These are phyloP conservation scores for Leuciscus idus DNA, from an alignment of 2,113 vertebrate genomes.

Conservation along the genomic window DNA sequence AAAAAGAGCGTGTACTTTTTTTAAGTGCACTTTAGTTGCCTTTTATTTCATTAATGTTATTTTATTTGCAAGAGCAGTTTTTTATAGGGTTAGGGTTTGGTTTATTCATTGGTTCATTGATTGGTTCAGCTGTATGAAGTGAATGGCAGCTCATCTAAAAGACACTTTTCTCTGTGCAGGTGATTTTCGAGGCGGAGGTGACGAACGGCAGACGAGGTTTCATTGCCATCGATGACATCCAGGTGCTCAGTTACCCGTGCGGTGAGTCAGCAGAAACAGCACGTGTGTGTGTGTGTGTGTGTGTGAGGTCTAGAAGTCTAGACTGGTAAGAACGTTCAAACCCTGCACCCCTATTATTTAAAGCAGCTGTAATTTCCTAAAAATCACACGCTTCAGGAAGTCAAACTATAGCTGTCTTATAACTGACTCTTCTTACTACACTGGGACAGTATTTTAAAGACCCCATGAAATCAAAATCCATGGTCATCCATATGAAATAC, in stretches of 20 bases:
- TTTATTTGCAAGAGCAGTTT: too few relatives aligned
- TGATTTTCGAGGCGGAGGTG: conserved; percentile 98
- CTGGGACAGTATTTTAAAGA: background rate
- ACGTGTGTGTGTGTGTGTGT: background rate
- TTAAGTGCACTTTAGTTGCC: too few relatives aligned
- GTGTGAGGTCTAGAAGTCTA: background rate
- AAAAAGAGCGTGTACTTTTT: too few relatives aligned
- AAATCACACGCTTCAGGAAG: background rate
- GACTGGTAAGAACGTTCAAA: background rate
- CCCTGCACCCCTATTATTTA: background rate
- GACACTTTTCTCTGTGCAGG: conserved; percentile 71
- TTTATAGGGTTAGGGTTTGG: too few relatives aligned
- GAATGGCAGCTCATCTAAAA: background rate
- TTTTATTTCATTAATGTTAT: too few relatives aligned
- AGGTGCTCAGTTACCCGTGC: conserved; percentile 98
- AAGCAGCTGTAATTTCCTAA: background rate
- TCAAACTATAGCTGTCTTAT: background rate
- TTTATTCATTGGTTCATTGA: background rate
- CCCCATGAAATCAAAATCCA: too few relatives aligned
- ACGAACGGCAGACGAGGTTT: conserved; percentile 91
- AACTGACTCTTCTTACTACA: background rate
- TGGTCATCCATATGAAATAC: too few relatives aligned
- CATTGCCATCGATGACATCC: conserved; percentile 97
- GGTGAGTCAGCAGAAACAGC: conserved; percentile 81
- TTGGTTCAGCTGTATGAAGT: background rate